These are phyloP conservation scores for Nephrotoma flavescens DNA, from an alignment of 2,888 invertebrate genomes.

Conservation along the genomic window DNA sequence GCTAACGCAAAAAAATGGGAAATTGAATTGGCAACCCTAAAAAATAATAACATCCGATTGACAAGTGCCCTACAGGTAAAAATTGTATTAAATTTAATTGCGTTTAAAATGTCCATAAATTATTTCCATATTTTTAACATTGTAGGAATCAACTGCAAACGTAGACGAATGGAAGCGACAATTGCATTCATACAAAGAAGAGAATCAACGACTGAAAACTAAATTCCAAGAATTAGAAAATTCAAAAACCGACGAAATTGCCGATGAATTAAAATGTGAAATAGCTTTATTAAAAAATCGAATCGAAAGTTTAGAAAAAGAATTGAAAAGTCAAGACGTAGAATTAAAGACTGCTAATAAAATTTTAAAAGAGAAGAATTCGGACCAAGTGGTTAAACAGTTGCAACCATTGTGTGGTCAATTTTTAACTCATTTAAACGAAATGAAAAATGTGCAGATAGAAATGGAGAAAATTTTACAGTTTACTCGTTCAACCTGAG, in stretches of 20 bases:
- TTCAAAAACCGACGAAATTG: conserved; percentile 45
- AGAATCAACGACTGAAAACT: conserved; percentile 68
- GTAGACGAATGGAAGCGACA: conserved; percentile 98
- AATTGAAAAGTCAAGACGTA: conserved; percentile 68
- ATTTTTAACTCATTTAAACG: conserved; percentile 28
- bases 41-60: conserved; percentile 88
- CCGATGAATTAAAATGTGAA: conserved; percentile 62
- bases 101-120: neutral
- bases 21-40: conserved; percentile 86
- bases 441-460: conserved; percentile 29
- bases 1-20: conserved; percentile 99
- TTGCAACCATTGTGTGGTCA: conserved; percentile 26
- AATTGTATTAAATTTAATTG: neutral
- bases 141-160: conserved; percentile 75
- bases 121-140: neutral
- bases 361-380: conserved; percentile 34
- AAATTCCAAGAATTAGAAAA: conserved; percentile 58
- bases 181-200: conserved; percentile 81
- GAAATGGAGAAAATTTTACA: conserved; percentile 33
- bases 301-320: conserved; percentile 68
- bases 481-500: conserved; percentile 13
- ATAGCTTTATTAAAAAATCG: conserved; percentile 57
- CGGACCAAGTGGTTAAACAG: conserved; percentile 54
- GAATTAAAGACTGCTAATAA: conserved; percentile 48
- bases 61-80: conserved; percentile 76